Evolutionary conservation across 2,888 invertebrate species (phyloP).

Genomic region (Homarus gammarus): DNA sequence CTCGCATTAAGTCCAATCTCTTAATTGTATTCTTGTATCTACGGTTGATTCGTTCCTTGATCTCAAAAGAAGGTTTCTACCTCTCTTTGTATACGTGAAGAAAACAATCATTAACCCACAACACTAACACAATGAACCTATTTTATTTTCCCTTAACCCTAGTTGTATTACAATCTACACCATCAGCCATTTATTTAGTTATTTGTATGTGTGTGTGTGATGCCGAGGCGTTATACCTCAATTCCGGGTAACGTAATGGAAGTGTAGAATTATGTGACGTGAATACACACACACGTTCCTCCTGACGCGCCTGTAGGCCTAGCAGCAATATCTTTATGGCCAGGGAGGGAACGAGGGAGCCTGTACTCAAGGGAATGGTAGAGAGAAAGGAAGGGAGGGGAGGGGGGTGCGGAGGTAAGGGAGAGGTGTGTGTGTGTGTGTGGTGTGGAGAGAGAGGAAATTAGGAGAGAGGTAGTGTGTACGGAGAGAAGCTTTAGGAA

Average conservation of each 20-base stretch:
- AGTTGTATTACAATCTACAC: slow-evolving; percentile 32
- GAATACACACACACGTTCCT: slow-evolving; percentile 43
- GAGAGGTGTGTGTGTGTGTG: too few species aligned
- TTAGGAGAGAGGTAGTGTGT: not conserved
- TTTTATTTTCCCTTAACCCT: too few species aligned
- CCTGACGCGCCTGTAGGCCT: slow-evolving; percentile 46
- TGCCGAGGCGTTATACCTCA: slow-evolving; percentile 43
- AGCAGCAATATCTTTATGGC: slow-evolving; percentile 50
- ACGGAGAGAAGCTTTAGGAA: not conserved
- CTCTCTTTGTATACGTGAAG: too few species aligned
- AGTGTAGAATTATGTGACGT: slow-evolving; percentile 53
- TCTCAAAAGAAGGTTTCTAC: too few species aligned
- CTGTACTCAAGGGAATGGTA: slow-evolving; percentile 6
- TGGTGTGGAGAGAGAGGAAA: slow-evolving; percentile 37
- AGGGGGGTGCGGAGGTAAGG: too few species aligned
- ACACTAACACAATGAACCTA: too few species aligned
- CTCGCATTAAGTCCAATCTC: too few species aligned
- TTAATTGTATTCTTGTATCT: too few species aligned
- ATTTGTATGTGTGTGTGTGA: slow-evolving; percentile 44
- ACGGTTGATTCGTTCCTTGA: too few species aligned
- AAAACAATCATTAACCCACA: too few species aligned
- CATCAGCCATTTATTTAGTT: slow-evolving; percentile 45
- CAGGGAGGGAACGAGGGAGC: slow-evolving; percentile 20
- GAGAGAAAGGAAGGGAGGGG: slow-evolving; percentile 34
- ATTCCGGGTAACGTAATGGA: slow-evolving; percentile 58